These are phyloP conservation scores for Heterodera schachtii DNA, from an alignment of 1,140 invertebrate genomes.

Conservation along the genomic window DNA sequence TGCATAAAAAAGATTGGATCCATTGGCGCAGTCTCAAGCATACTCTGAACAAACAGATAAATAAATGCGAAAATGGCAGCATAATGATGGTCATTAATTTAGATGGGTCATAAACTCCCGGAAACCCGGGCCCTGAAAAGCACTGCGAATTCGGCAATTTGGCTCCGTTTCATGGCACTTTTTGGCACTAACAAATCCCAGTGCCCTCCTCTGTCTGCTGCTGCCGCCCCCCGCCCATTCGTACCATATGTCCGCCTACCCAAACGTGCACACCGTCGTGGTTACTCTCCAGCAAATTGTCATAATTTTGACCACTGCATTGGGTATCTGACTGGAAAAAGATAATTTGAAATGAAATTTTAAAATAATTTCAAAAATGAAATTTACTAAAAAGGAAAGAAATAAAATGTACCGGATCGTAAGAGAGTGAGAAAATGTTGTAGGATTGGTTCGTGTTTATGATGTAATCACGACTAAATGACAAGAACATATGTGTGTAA, in stretches of 20 bases:
- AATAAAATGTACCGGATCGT: not conserved
- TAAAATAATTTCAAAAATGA: not conserved
- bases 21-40: constrained; percentile 37
- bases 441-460: not conserved
- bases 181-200: too few species aligned
- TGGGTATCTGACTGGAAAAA: not conserved
- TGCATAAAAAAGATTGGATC: constrained; percentile 53
- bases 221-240: not conserved
- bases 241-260: constrained; percentile 55
- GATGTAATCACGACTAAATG: not conserved
- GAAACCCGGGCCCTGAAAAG: too few species aligned
- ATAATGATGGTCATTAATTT: too few species aligned
- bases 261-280: constrained; percentile 61
- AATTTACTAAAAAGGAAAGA: not conserved
- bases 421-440: not conserved
- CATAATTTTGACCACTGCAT: not conserved
- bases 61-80: too few species aligned
- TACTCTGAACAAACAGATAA: too few species aligned
- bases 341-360: constrained; percentile 4
- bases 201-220: too few species aligned
- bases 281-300: constrained; percentile 25
- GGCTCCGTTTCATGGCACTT: too few species aligned
- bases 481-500: not conserved
- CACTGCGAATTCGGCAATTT: too few species aligned
- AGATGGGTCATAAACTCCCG: too few species aligned